Base-by-base conservation (phyloP, 2,888 invertebrate species). In the Crocallis elinguaria region DNA sequence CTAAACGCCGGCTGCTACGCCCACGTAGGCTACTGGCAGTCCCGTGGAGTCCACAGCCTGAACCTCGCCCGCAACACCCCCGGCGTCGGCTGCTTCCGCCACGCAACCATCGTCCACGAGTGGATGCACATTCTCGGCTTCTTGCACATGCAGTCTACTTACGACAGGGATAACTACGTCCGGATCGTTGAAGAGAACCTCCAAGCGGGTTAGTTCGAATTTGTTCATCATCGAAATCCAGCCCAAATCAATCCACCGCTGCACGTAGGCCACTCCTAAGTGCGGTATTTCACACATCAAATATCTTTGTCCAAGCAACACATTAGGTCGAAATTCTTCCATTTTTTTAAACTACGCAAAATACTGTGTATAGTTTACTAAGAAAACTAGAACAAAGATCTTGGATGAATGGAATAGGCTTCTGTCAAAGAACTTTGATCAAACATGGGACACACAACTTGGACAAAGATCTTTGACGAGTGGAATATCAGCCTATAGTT, bases 31-130 rank as follows among this genome's bases (percentile, higher is more conserved):
- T 87, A 84, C 75, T 83, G 79, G 75, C 57, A 57, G 9, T 53
- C 77, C 11, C 83, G 88, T 0, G 88, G 86, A 0, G 81, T 80
- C n/a, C 89, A 93, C 84, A 82, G 85, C 13, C 64, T 93, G 35
- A 94, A 94, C 78, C 69, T 94, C 30, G 89, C 87, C 0, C 82
- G 82, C 29, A 84, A 83, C 71, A 41, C 52, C 0, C 81, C 84
- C 0, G 93, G 93, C 0, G 82, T 86, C 1, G 93, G 93, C 33
- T 94, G 94, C 73, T 92, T 94, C 75, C 83, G 90, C 0, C 92
- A 93, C 68, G 94, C 95, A 11, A 94, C 94, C 62, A 93, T 95
- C 46, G 93, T 95, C n/a, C 96, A 97, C 83, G 97, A 97, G 79
- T 92, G 96, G 72, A 92, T 88, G 83, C 90, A 91, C 63, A 86